Percentiles rank a stretch among this genome's conserved stretches.
Conservation (phyloP, 2,888 invertebrate genomes). For the Autographa pulchrina region DNA sequence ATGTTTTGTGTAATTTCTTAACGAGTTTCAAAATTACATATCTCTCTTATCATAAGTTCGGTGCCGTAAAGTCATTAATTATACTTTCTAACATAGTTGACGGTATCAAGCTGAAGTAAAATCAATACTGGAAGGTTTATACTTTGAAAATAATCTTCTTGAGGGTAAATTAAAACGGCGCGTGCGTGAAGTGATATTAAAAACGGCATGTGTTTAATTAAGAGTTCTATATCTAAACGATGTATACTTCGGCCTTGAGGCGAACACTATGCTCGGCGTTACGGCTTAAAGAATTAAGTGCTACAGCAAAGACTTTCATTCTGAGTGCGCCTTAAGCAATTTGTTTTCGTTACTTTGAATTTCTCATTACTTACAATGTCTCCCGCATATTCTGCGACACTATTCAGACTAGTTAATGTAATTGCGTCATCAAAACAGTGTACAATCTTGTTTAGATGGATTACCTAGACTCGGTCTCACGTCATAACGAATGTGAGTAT, state of each 20-base stretch:
- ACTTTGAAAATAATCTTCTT: constrained; percentile 28
- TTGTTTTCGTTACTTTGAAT: constrained; percentile 67
- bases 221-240: constrained; percentile 36
- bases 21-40: constrained; percentile 46
- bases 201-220: constrained; percentile 43
- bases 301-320: constrained; percentile 64
- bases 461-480: constrained; percentile 17
- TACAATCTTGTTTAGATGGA: constrained; percentile 14
- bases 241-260: constrained; percentile 26
- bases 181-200: constrained; percentile 24
- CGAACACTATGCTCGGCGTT: constrained; percentile 48
- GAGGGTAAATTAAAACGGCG: constrained; percentile 11
- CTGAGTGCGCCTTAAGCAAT: constrained; percentile 65
- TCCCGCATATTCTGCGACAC: constrained; percentile 33
- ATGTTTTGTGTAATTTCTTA: constrained; percentile 46
- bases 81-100: constrained; percentile 35
- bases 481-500: constrained; percentile 15
- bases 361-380: constrained; percentile 63
- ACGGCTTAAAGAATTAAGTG: constrained; percentile 65
- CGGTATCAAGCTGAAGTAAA: constrained; percentile 37
- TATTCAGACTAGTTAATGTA: constrained; percentile 25
- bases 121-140: constrained; percentile 39
- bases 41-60: constrained; percentile 42
- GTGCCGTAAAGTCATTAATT: constrained; percentile 42
- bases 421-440: constrained; percentile 28